Conservation (phyloP, 2,113 vertebrate genomes). For the Pongo pygmaeus region DNA sequence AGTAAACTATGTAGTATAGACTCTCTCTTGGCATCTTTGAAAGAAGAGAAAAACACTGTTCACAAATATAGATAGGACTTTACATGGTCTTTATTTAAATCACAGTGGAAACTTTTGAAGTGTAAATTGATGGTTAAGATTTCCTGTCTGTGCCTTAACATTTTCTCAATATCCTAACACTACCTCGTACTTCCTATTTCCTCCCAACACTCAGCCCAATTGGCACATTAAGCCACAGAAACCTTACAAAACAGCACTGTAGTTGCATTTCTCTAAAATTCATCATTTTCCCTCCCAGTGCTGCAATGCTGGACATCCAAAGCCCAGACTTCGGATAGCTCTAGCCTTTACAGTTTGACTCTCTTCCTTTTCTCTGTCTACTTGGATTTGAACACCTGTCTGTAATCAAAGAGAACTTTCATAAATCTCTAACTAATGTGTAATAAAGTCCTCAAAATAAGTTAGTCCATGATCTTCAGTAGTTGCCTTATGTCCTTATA, state of each 20-base stretch:
- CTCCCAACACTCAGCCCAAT: background rate
- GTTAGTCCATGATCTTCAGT: background rate
- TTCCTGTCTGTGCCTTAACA: background rate
- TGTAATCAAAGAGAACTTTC: background rate
- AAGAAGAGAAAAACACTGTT: background rate
- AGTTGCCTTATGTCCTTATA: background rate
- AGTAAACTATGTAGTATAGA: background rate
- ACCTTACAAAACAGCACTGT: background rate
- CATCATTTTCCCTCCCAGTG: background rate
- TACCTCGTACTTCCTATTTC: background rate
- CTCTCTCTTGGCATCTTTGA: background rate
- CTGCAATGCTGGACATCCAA: background rate
- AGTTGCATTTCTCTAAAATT: background rate
- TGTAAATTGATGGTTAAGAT: background rate
- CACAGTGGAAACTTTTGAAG: background rate
- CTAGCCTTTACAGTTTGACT: background rate
- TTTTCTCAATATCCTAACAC: background rate
- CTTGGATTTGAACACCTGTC: background rate
- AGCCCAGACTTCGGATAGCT: background rate
- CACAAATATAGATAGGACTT: background rate
- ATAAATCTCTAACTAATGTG: background rate
- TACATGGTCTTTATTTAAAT: background rate
- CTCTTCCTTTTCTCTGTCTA: background rate
- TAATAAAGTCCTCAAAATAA: background rate
- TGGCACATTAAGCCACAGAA: background rate